A percentile compares a stretch with the other conserved stretches of the same genome.
Conservation (phyloP, 64 coral and sea anemone genomes). For the Montipora efflorescens region DNA sequence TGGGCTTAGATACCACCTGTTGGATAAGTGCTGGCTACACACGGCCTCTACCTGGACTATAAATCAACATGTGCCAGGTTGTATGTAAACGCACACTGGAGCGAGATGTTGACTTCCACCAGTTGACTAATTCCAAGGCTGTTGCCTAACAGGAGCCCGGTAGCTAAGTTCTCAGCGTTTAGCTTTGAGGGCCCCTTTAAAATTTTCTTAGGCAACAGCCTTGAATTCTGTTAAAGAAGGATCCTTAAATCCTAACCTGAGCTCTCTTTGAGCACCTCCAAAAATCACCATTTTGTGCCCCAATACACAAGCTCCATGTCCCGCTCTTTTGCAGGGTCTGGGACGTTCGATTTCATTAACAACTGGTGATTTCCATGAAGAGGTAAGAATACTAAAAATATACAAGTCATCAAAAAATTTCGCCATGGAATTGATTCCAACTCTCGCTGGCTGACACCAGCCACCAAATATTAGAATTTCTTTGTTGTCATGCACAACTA, state of each 20-base stretch:
- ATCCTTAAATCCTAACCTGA: constrained; percentile 64
- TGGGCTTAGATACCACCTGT: too few species aligned
- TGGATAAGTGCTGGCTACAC: too few species aligned
- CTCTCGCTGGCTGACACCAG: constrained; percentile 90
- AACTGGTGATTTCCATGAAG: constrained; percentile 71
- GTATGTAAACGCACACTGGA: too few species aligned
- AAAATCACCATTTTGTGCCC: constrained; percentile 89
- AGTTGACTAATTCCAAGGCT: too few species aligned
- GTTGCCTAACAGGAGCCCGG: too few species aligned
- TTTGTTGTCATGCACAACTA: constrained; percentile 72
- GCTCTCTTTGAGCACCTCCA: constrained; percentile 95
- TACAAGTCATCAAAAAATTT: constrained; percentile 89
- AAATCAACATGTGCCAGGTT: too few species aligned
- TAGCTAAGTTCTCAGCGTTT: too few species aligned
- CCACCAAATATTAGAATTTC: constrained; percentile 89
- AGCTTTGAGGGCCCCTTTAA: too few species aligned
- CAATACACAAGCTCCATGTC: constrained; percentile 89
- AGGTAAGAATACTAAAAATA: constrained; percentile 57
- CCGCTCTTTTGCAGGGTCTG: constrained; percentile 85
- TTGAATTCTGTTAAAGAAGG: too few species aligned
- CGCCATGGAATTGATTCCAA: constrained; percentile 71
- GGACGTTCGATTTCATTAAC: background rate
- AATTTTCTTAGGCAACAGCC: too few species aligned
- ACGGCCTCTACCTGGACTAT: too few species aligned
- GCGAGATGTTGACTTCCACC: too few species aligned